These are phyloP conservation scores for Gambusia yucatana DNA, from an alignment of 2,797 vertebrate genomes.

Conservation along the genomic window DNA sequence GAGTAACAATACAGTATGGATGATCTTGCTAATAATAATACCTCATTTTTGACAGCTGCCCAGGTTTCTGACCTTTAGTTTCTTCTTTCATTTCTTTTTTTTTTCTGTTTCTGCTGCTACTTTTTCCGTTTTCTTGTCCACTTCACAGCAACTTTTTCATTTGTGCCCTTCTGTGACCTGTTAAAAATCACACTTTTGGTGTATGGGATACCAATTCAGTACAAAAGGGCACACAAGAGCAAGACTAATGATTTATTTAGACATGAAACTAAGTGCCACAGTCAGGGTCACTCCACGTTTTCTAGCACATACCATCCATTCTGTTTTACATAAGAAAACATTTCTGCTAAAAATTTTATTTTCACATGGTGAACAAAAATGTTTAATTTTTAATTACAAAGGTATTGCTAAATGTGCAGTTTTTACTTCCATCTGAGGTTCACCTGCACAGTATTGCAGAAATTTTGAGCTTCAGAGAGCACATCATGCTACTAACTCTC, in stretches of 20 bases:
- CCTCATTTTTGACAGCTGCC: slow-evolving; percentile 47
- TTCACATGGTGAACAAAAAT: slow-evolving; percentile 8
- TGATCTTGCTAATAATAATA: slow-evolving; percentile 67
- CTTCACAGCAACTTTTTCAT: not conserved
- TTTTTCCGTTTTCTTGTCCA: not conserved
- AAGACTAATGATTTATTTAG: not conserved
- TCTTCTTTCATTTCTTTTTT: slow-evolving; percentile 26
- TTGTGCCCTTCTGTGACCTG: not conserved
- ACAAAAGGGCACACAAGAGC: not conserved
- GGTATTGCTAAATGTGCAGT: slow-evolving; percentile 10
- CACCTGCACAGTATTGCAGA: slow-evolving; percentile 53
- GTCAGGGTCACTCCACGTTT: slow-evolving; percentile 28
- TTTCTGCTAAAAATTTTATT: slow-evolving; percentile 20
- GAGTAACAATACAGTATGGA: slow-evolving; percentile 42
- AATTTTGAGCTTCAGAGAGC: slow-evolving; percentile 70
- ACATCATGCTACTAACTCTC: slow-evolving; percentile 21
- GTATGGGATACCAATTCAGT: not conserved
- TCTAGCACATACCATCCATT: slow-evolving; percentile 51
- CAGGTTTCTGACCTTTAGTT: slow-evolving; percentile 56
- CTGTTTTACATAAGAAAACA: slow-evolving; percentile 51
- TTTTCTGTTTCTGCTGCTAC: slow-evolving; percentile 3
- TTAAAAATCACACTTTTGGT: not conserved
- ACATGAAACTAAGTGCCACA: slow-evolving; percentile 6
- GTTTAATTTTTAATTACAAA: too few relatives aligned
- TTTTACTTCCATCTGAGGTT: slow-evolving; percentile 43